Percentiles rank a stretch among this genome's conserved stretches.
Conservation (phyloP, 2,797 vertebrate genomes). For the Sebastes vulpes region DNA sequence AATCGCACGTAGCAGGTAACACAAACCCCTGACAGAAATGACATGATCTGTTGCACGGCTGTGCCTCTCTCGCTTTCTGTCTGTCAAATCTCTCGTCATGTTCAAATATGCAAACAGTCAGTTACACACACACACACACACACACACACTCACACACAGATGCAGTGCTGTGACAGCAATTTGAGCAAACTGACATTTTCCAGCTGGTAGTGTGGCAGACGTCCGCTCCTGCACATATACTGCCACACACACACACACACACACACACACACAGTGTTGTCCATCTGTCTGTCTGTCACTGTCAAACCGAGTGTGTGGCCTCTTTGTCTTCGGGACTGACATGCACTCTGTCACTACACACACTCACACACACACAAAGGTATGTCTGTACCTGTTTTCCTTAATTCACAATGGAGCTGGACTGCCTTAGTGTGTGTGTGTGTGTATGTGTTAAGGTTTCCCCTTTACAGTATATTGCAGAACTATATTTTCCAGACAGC, state of each 20-base stretch:
- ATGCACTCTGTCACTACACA: constrained; percentile 20
- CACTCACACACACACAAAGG: neutral
- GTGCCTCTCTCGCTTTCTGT: constrained; percentile 30
- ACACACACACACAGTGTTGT: constrained; percentile 18
- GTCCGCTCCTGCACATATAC: constrained; percentile 38
- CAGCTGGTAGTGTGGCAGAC: constrained; percentile 77
- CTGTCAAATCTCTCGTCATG: constrained; percentile 57
- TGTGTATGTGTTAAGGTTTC: constrained; percentile 2
- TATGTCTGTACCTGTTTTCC: neutral
- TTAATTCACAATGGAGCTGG: neutral
- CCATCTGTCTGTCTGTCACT: constrained; percentile 71
- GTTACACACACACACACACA: constrained; percentile 24
- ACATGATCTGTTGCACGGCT: constrained; percentile 45
- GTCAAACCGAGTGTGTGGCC: constrained; percentile 47
- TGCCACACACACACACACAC: neutral
- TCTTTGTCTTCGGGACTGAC: constrained; percentile 63
- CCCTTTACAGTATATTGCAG: neutral
- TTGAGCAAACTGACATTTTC: constrained; percentile 72
- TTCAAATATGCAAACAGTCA: constrained; percentile 64
- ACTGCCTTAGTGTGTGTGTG: neutral
- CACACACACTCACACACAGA: constrained; percentile 19
- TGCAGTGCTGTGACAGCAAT: constrained; percentile 64
- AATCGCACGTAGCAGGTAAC: constrained; percentile 46
- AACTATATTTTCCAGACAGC: neutral
- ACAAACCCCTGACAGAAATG: constrained; percentile 40